phyloP scores from a whole-genome alignment of 1,140 invertebrate species.

The Conus ventricosus region DNA sequence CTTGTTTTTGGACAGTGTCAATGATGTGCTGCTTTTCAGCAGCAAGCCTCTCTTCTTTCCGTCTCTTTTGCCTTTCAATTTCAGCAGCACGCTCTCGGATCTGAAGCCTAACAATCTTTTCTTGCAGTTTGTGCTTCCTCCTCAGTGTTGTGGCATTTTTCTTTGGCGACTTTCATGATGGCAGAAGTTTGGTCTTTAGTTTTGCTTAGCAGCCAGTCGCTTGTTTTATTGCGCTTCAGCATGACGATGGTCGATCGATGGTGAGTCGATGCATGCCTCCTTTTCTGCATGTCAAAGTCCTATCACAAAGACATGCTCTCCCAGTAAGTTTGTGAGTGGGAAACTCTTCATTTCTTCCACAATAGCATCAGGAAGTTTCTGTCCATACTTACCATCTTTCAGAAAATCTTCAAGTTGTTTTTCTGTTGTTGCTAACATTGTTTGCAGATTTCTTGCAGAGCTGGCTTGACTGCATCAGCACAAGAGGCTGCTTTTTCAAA shows the following conservation, averaged over 20 bases:
- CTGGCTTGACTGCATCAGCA: not conserved
- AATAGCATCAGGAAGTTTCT: not conserved
- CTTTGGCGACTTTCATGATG: not conserved
- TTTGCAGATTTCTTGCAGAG: slow-evolving; percentile 25
- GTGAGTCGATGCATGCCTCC: slow-evolving; percentile 40
- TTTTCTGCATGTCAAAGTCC: slow-evolving; percentile 41
- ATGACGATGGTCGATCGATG: slow-evolving; percentile 30
- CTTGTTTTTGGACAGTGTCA: not conserved
- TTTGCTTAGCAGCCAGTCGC: not conserved
- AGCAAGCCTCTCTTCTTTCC: slow-evolving; percentile 4
- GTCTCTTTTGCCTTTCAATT: not conserved
- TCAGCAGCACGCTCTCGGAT: not conserved
- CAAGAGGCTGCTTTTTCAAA: not conserved
- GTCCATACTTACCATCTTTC: slow-evolving; percentile 32
- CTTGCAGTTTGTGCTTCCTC: not conserved
- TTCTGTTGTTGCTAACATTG: slow-evolving; percentile 27
- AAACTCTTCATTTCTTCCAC: slow-evolving; percentile 31
- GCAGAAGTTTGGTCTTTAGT: not conserved
- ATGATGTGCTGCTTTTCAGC: not conserved
- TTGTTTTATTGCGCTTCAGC: slow-evolving; percentile 29
- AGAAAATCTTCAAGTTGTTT: slow-evolving; percentile 45
- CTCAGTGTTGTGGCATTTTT: not conserved
- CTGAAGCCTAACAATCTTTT: not conserved
- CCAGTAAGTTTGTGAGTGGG: slow-evolving; percentile 43
- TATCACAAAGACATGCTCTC: slow-evolving; percentile 46